Evolutionary conservation across 2,113 vertebrate species (phyloP), one percentile per base, ranked within the genome.

Genomic region (Carlito syrichta): DNA sequence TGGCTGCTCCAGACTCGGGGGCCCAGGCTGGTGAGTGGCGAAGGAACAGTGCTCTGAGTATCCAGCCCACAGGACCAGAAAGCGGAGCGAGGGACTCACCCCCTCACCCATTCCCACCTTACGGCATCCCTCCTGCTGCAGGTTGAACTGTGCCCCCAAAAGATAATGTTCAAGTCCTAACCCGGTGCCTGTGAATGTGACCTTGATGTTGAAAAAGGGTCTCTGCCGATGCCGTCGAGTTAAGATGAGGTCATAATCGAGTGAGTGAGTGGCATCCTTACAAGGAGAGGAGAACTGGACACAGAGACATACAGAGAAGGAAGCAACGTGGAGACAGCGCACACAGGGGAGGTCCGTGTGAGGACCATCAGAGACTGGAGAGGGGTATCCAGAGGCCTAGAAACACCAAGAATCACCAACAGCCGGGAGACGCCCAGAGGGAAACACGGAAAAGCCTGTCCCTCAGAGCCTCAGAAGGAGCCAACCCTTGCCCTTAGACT

Each of bases 381-480:
- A 30, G 63, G 14, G 1, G 0, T 0, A 0, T 23, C 69, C 30
- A 11, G 0, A 6, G 79, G 71, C 82, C 62, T 17, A 52, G 12
- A 16, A 56, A 63, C 52, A 48, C 66, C 43, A 9, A n/a, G 6
- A n/a, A 32, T 0, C 4, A 38, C 73, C 86, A 23, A 56, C 22
- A 17, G 17, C 22, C 43, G 1, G 86, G 78, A 66, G 81, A 45
- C 54, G 27, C 50, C 14, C 13, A 40, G 30, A 40, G 30, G 56
- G 45, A 22, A 20, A 35, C n/a, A 1, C 0, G 27, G 20, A 7
- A 16, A 30, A 43, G 17, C 50, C 0, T 4, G 38, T 77, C 32
- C 50, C 54, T 35, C 16, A 0, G 50, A 43, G 40, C 60, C 52
- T 73, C 71, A 62, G 81, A 68, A 84, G 71, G 56, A 91, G 45